Conservation (phyloP, 2,888 invertebrate genomes). For the Opisthograptis luteolata region DNA sequence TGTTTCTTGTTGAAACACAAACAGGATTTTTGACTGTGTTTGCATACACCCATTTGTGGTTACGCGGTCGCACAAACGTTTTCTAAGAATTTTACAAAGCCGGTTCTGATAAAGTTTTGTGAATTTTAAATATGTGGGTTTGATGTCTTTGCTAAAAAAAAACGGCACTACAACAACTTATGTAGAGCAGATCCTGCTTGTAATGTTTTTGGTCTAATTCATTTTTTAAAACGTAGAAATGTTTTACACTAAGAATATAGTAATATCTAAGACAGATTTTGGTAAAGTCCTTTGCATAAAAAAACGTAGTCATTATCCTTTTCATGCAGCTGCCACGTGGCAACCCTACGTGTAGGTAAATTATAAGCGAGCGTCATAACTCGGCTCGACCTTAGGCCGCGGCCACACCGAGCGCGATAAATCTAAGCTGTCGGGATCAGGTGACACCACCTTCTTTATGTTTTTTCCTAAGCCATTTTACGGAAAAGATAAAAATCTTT, state of each 20-base stretch:
- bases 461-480: constrained; percentile 85
- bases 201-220: too few species aligned
- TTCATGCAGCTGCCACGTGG: constrained; percentile 23
- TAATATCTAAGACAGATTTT: too few species aligned
- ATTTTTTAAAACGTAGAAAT: too few species aligned
- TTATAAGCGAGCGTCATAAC: constrained; percentile 79
- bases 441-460: constrained; percentile 85
- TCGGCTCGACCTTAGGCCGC: constrained; percentile 77
- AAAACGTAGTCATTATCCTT: not conserved
- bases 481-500: constrained; percentile 84
- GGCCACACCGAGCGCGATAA: constrained; percentile 79
- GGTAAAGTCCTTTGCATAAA: not conserved
- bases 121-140: constrained; percentile 10
- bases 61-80: constrained; percentile 24
- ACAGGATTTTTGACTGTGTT: constrained; percentile 3
- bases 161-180: too few species aligned
- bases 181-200: too few species aligned
- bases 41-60: constrained; percentile 21
- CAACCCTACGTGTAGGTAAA: constrained; percentile 62
- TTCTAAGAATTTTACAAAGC: constrained; percentile 34
- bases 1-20: constrained; percentile 1
- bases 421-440: constrained; percentile 81
- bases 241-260: too few species aligned
- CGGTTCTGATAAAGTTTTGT: constrained; percentile 30
- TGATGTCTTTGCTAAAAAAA: not conserved